Base-by-base conservation (phyloP, 2,113 vertebrate genomes). In the Daphoenositta chrysoptera region DNA sequence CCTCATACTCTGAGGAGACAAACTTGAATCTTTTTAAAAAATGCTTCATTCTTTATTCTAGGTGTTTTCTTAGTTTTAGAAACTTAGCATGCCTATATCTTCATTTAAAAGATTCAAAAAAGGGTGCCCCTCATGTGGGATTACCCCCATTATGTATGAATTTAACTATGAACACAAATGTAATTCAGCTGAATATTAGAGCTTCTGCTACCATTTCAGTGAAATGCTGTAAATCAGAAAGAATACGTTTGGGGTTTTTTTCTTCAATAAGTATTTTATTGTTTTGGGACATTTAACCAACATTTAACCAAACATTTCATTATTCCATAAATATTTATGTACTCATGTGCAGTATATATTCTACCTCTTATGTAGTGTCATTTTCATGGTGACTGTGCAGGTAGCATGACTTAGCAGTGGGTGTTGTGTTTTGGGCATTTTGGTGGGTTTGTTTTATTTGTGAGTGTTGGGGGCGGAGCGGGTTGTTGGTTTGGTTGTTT, bases 401-500 rank as follows among this genome's bases (percentile, higher is more conserved):
- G 7, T 78, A 56, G 14, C 9, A 26, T 54, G 20, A 72, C 20
- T 54, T 61, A 63, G 24, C 30, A 64, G 7, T 84, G 45, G 5
- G 10, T 77, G 7, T 22, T 61, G 13, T 21, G 4, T 47, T 85
- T 53, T 35, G 22, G 8, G 7, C 33, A 54, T 89, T 70, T 39
- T 13, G 10, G 3, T 61, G 15, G 2, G 3, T 87, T 61, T 54
- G 6, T 6, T 40, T 80, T 60, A 10, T n/a, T 63, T n/a, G 11
- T 50, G 33, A 9, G 6, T 35, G 22, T 33, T 85, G 24, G 2
- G 5, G 8, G 4, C 2, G 1, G 75, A 54, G 8, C 3, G 3
- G 2, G 5, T 35, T 51, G 27, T 27, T 63, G 2, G 7, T 44
- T 57, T 47, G 33, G 3, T 37, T 68, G 40, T 6, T 79, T 40